A percentile compares a stretch with the other conserved stretches of the same genome.
Conservation (phyloP, 2,797 vertebrate genomes). For the Hippocampus kuda region DNA sequence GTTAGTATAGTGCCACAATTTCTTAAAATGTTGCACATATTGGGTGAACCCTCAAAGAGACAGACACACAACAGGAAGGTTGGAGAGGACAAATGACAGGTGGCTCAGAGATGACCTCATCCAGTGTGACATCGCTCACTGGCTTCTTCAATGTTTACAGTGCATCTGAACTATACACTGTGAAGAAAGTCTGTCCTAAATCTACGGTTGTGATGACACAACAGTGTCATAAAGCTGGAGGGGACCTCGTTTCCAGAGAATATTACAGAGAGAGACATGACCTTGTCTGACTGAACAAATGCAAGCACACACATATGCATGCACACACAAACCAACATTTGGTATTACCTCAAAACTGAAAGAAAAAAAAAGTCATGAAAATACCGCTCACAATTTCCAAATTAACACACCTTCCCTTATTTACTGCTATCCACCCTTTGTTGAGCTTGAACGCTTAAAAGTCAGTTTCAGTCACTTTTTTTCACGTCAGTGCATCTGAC, state of each 20-base stretch:
- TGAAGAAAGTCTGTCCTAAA: constrained; percentile 14
- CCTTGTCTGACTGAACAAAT: constrained; percentile 27
- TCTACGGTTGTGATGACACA: constrained; percentile 41
- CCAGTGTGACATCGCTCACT: constrained; percentile 12
- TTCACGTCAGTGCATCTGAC: constrained; percentile 1
- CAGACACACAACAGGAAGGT: constrained; percentile 10
- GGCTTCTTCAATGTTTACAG: constrained; percentile 14
- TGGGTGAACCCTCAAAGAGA: neutral
- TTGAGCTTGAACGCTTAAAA: neutral
- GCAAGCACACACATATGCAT: neutral
- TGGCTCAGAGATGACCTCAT: constrained; percentile 13
- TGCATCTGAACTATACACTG: constrained; percentile 35
- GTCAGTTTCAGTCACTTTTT: neutral
- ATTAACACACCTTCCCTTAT: constrained; percentile 1
- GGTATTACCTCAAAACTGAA: neutral
- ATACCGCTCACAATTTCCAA: neutral
- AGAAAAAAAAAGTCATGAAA: constrained; percentile 13
- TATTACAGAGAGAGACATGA: constrained; percentile 42
- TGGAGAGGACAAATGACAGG: constrained; percentile 9
- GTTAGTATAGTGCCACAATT: constrained; percentile 22
- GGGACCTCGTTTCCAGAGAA: constrained; percentile 42
- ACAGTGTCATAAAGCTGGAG: constrained; percentile 44
- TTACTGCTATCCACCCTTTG: neutral
- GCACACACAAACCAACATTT: constrained; percentile 2
- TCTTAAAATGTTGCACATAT: constrained; percentile 17